These are phyloP conservation scores for Hydroisotoma schaefferi DNA, from an alignment of 2,888 invertebrate genomes.

Conservation along the genomic window DNA sequence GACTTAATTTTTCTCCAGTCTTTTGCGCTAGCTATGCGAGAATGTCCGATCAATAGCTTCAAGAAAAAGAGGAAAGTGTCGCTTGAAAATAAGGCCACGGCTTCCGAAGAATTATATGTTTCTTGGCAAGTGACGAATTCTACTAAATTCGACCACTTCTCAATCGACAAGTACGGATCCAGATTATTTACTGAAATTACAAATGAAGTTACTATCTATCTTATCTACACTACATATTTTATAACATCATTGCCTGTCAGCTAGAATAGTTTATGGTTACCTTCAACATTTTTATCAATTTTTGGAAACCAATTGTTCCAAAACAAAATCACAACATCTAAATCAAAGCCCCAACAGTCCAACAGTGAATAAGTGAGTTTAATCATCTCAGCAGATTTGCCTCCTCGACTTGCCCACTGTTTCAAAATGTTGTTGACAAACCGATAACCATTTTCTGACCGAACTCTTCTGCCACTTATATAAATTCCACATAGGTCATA, in stretches of 20 bases:
- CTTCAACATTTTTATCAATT: conserved; percentile 36
- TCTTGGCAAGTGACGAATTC: neutral
- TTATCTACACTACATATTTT: neutral
- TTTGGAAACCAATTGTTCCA: conserved; percentile 38
- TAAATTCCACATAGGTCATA: conserved; percentile 30
- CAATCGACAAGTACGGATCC: conserved; percentile 28
- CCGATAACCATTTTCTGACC: conserved; percentile 23
- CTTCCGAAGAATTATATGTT: neutral
- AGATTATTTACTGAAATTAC: conserved; percentile 15
- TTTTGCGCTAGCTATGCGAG: conserved; percentile 11
- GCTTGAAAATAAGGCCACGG: neutral
- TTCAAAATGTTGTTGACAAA: conserved; percentile 29
- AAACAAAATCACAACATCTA: conserved; percentile 19
- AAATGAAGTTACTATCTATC: neutral
- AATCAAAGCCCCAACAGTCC: conserved; percentile 42
- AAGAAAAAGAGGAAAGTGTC: conserved; percentile 40
- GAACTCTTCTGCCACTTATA: neutral
- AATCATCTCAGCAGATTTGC: conserved; percentile 28
- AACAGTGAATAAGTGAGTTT: conserved; percentile 22
- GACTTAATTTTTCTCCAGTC: conserved; percentile 36
- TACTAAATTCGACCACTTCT: conserved; percentile 37
- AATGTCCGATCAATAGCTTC: conserved; percentile 23
- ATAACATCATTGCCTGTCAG: neutral
- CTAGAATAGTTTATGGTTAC: conserved; percentile 16
- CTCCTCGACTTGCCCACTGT: conserved; percentile 28